Evolutionary conservation across 1,140 invertebrate species (phyloP).

Genomic region (Drosophila littoralis): DNA sequence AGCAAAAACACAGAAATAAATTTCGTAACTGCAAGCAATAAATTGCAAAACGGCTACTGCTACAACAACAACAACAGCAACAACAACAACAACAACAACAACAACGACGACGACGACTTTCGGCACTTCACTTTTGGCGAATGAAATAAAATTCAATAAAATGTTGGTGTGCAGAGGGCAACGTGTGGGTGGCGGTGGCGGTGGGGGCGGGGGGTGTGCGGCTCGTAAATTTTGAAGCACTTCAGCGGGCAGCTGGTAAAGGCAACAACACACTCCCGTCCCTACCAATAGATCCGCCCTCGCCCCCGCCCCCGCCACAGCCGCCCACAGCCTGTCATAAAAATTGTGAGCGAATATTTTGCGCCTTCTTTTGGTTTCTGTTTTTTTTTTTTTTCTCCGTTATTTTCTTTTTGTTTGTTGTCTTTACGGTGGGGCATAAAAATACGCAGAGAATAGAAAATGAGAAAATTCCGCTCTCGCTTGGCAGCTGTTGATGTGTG

Average conservation of each 20-base stretch:
- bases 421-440: conserved; percentile 45
- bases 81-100: conserved; percentile 18
- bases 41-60: conserved; percentile 68
- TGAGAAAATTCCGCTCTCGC: conserved; percentile 41
- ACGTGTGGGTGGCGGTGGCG: not conserved
- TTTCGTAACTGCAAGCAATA: conserved; percentile 81
- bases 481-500: conserved; percentile 66
- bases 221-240: conserved; percentile 78
- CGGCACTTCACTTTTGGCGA: conserved; percentile 53
- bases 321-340: conserved; percentile 52
- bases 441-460: conserved; percentile 39
- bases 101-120: conserved; percentile 34
- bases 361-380: conserved; percentile 31
- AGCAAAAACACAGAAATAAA: conserved; percentile 72
- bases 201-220: conserved; percentile 17
- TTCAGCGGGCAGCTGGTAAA: conserved; percentile 65
- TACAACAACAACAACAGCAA: conserved; percentile 42
- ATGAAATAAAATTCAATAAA: conserved; percentile 62
- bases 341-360: conserved; percentile 61
- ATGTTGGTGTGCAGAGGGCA: conserved; percentile 32
- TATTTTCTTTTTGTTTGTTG: not conserved
- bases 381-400: conserved; percentile 8
- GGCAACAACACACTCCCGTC: conserved; percentile 25
- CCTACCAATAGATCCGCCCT: conserved; percentile 16
- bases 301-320: not conserved